Evolutionary conservation across 1,140 invertebrate species (phyloP).

Genomic region (Trinorchestia longiramus): DNA sequence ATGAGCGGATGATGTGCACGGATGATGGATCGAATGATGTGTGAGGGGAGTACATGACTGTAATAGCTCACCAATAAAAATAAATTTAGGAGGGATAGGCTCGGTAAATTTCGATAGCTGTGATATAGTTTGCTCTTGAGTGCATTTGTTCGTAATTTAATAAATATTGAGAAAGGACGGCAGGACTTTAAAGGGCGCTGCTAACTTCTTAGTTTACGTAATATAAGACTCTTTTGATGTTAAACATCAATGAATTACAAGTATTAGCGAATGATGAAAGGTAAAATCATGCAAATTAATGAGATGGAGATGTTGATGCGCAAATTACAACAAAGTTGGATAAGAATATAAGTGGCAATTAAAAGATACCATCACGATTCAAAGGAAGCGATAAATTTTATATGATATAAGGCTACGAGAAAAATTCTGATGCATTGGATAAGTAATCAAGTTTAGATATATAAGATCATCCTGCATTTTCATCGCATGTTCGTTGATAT

Average conservation of each 20-base stretch:
- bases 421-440: neutral
- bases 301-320: neutral
- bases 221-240: neutral
- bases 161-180: neutral
- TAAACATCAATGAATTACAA: neutral
- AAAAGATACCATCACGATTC: neutral
- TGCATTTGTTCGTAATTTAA: neutral
- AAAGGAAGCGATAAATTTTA: too few species aligned
- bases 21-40: neutral
- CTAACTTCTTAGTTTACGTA: neutral
- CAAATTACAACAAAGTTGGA: neutral
- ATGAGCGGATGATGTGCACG: neutral
- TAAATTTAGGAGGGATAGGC: neutral
- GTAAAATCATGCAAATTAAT: neutral
- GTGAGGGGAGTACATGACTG: neutral
- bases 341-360: neutral
- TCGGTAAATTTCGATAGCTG: neutral
- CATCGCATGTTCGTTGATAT: neutral
- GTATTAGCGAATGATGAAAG: neutral
- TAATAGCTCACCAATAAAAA: neutral
- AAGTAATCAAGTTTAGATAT: neutral
- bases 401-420: neutral
- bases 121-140: neutral
- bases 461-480: neutral
- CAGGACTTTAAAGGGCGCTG: neutral